A percentile compares a stretch with the other conserved stretches of the same genome.
Conservation (phyloP, 1,140 invertebrate species). For the Papilio polytes region DNA sequence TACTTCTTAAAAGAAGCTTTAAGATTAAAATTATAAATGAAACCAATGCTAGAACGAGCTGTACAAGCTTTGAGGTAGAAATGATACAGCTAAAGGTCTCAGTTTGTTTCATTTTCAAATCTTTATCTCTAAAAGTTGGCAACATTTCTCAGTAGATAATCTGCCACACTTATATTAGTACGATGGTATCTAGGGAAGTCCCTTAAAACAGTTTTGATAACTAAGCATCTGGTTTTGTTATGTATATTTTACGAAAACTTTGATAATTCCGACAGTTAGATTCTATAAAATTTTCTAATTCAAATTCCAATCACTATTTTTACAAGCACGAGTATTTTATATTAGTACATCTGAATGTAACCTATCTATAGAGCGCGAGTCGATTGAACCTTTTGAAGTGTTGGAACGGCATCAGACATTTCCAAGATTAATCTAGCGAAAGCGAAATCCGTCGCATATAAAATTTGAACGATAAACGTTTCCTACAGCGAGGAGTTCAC, state of each 20-base stretch:
- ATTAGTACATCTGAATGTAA: not conserved
- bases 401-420: conserved; percentile 4
- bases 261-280: too few species aligned
- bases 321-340: not conserved
- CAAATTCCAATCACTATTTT: too few species aligned
- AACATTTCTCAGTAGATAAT: not conserved
- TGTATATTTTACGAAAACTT: too few species aligned
- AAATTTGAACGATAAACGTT: conserved; percentile 32
- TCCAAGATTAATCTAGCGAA: conserved; percentile 32
- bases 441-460: conserved; percentile 29
- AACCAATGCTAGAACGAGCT: not conserved
- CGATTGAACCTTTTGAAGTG: conserved; percentile 1
- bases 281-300: too few species aligned
- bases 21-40: conserved; percentile 13
- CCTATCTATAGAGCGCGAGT: not conserved
- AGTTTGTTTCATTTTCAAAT: not conserved
- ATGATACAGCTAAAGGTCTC: not conserved
- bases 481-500: not conserved
- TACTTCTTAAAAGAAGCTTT: not conserved
- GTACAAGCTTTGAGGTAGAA: not conserved
- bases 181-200: not conserved
- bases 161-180: not conserved
- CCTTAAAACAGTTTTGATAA: not conserved
- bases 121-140: not conserved
- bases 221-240: not conserved